Conservation (phyloP, 1,140 invertebrate species). For the Teleogryllus occipitalis region DNA sequence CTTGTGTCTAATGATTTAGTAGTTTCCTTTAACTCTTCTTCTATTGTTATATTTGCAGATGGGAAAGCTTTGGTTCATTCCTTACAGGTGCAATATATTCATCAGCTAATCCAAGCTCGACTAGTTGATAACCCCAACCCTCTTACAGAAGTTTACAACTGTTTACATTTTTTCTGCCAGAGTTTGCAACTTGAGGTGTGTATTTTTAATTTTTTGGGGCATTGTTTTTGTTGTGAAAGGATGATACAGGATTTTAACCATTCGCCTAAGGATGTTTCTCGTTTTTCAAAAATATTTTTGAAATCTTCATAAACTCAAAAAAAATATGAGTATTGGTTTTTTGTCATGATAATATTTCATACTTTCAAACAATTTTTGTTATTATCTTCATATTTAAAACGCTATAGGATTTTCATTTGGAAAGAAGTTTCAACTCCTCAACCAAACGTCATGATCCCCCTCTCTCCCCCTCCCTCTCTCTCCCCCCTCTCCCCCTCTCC, state of each 20-base stretch:
- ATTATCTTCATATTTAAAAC: no score
- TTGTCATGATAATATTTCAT: no score
- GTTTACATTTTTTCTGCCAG: slow-evolving; percentile 90
- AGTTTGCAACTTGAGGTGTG: slow-evolving; percentile 80
- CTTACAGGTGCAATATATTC: slow-evolving; percentile 85
- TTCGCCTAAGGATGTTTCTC: not conserved
- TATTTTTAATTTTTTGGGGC: not conserved
- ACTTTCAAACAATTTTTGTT: no score
- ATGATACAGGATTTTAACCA: no score
- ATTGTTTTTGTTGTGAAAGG: no score
- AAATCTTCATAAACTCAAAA: no score
- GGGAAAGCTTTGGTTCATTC: slow-evolving; percentile 90
- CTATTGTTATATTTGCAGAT: slow-evolving; percentile 50
- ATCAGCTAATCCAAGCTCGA: slow-evolving; percentile 81
- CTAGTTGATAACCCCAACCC: slow-evolving; percentile 66
- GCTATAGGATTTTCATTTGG: no score
- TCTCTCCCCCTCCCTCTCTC: no score
- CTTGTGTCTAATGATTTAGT: not conserved
- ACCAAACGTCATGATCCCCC: no score
- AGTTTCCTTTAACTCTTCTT: slow-evolving; percentile 18
- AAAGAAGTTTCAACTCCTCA: no score
- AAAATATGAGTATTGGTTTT: no score
- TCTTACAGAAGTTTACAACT: slow-evolving; percentile 75
- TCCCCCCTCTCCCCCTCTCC: no score
- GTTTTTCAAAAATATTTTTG: not conserved